Base-by-base conservation (phyloP, 2,113 vertebrate species). In the Cyprinodon tularosa region DNA sequence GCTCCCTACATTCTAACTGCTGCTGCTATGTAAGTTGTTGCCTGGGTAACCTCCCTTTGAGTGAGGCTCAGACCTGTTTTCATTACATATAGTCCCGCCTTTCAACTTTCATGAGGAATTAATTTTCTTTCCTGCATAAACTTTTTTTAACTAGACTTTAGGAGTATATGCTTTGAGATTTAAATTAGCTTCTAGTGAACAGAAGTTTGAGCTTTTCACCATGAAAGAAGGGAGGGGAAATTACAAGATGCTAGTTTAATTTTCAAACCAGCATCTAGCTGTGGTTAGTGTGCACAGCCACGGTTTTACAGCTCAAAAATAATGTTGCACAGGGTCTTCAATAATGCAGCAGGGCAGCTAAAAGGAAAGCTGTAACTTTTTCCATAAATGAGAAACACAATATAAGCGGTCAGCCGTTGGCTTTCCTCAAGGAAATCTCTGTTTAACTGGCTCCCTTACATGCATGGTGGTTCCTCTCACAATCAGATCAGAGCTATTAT, bases 1-100 rank as follows among this genome's bases (percentile, higher is more conserved):
- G 65, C 71, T 76, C 64, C 76, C 68, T 68, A 76, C 57, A 45
- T 66, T 64, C 66, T 60, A 69, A 72, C 72, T 53, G 84, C 80
- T 45, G 17, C 50, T 72, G 79, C 88, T 48, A 88, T 68, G 84
- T 89, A 86, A 87, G 84, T 77, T 90, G 90, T 93, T 92, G 85
- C 91, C 83, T 88, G 72, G 90, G 89, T 73, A 89, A 91, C 89
- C 39, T 72, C 68, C 80, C 77, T 67, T 68, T 71, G 66, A 75
- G 78, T 81, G 80, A 82, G 74, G 78, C 70, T 74, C 22, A 48
- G 44, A 69, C 74, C 78, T 71, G 47, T 47, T 72, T 81, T 6
- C 48, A 22, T 44, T 72, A 66, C 72, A 20, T 70, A 73, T 68
- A 75, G 36, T 45, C 60, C 47, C 64, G 68, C 14, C 60, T 66